Base-by-base conservation (phyloP, 2,797 vertebrate species). In the Chaenodraco wilsoni region DNA sequence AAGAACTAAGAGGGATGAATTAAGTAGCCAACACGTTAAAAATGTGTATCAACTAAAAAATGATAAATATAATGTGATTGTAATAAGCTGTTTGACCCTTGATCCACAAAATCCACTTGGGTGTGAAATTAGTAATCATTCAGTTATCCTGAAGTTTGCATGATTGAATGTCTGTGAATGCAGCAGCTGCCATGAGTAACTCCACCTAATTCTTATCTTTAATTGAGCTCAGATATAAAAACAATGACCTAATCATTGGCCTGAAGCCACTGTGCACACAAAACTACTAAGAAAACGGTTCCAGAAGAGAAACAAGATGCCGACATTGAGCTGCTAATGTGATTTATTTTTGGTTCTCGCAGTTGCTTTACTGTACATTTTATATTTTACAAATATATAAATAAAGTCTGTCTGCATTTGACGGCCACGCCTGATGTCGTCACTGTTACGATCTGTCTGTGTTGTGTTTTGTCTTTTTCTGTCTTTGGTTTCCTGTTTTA, bases 161-260 rank as follows among this genome's bases (percentile, higher is more conserved):
- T 69, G 69, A 83, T 48, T 69, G 44, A 70, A 58, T 33, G 76
- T 69, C 65, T 82, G 72, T 68, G 77, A 76, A 80, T 64, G 74
- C 50, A 65, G 40, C 48, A 49, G 44, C 55, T 10, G 62, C 52
- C 31, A 50, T 4, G 33, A 52, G 33, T 23, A 57, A 65, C 69
- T 58, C 71, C 82, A 71, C 58, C 60, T 46, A 56, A 61, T 12
- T 68, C 69, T 83, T 77, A 85, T 82, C 79, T 80, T 41, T 41
- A 74, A 67, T 56, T 63, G 48, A 78, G 52, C 62, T 65, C 40
- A 66, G 63, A 75, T 50, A 59, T 33, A 49, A 78, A 72, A 85
- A 74, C 64, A 74, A 14, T 83, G 79, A 85, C 17, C 54, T 77
- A 41, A 88, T 12, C 44, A 7, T 12, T 0, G 17, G 65, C 58